These are phyloP conservation scores for Thereva nobilitata DNA, from an alignment of 2,888 invertebrate species.

Conservation along the genomic window DNA sequence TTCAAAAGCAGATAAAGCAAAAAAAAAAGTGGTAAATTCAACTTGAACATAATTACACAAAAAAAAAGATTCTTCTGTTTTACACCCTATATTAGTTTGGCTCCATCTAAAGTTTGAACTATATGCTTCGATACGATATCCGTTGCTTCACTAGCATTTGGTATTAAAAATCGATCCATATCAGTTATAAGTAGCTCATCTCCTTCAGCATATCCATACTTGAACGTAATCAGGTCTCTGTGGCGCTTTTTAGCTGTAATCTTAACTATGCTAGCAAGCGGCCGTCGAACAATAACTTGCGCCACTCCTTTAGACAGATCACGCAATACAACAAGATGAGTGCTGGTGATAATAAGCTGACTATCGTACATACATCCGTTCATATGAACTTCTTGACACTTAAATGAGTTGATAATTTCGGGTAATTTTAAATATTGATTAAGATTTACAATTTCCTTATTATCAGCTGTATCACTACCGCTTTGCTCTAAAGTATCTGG, in stretches of 20 bases:
- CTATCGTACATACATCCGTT: conserved; percentile 89
- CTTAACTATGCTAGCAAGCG: conserved; percentile 89
- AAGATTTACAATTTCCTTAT: conserved; percentile 79
- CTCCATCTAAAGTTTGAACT: conserved; percentile 62
- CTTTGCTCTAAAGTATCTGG: conserved; percentile 52
- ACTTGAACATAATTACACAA: no score
- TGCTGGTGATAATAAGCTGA: conserved; percentile 81
- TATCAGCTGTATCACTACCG: conserved; percentile 64
- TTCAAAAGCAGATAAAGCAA: no score
- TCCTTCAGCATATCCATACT: conserved; percentile 86
- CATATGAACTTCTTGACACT: conserved; percentile 89
- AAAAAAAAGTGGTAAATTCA: no score
- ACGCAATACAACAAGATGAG: conserved; percentile 83
- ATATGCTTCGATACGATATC: conserved; percentile 90
- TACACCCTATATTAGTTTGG: conserved; percentile 49
- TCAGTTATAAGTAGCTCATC: conserved; percentile 81
- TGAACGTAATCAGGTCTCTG: conserved; percentile 96
- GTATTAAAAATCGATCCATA: conserved; percentile 90
- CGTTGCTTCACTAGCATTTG: conserved; percentile 87
- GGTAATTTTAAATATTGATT: conserved; percentile 80
- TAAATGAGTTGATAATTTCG: conserved; percentile 83
- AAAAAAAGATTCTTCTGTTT: no score
- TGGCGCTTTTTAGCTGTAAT: conserved; percentile 95
- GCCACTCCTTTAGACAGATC: conserved; percentile 79
- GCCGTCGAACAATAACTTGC: conserved; percentile 83